Conservation (phyloP, 2,797 vertebrate genomes). For the Onychomys arenicola region DNA sequence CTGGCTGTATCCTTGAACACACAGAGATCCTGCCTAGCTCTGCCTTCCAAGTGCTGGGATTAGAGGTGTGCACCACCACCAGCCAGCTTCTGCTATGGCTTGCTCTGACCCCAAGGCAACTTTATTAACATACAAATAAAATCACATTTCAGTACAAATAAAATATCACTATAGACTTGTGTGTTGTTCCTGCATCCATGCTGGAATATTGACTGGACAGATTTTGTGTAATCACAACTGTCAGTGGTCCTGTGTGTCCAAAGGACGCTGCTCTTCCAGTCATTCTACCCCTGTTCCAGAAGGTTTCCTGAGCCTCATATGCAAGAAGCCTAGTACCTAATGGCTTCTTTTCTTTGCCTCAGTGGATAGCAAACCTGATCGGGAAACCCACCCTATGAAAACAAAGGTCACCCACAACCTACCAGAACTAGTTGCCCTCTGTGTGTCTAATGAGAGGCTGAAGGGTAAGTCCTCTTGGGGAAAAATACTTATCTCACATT, state of each 20-base stretch:
- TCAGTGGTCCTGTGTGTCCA: neutral
- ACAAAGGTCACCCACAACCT: neutral
- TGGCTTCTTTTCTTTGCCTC: slow-evolving; percentile 5
- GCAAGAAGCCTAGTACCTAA: neutral
- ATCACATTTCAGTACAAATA: no score
- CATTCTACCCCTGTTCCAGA: neutral
- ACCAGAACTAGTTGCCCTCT: neutral
- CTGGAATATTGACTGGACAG: neutral
- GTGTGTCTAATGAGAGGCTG: neutral
- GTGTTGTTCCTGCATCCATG: neutral
- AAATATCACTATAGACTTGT: no score
- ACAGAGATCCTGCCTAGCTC: no score
- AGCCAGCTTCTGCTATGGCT: no score
- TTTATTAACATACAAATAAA: no score
- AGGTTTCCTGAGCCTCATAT: neutral
- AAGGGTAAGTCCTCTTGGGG: neutral
- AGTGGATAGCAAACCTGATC: neutral
- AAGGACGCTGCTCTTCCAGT: neutral
- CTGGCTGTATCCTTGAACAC: no score
- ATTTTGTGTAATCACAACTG: neutral
- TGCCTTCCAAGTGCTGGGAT: no score
- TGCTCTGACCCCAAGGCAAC: no score
- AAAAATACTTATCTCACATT: neutral
- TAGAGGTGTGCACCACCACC: no score
- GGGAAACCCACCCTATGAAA: neutral